These are phyloP conservation scores for Elysia chlorotica DNA, from an alignment of 1,140 invertebrate genomes.

Conservation along the genomic window DNA sequence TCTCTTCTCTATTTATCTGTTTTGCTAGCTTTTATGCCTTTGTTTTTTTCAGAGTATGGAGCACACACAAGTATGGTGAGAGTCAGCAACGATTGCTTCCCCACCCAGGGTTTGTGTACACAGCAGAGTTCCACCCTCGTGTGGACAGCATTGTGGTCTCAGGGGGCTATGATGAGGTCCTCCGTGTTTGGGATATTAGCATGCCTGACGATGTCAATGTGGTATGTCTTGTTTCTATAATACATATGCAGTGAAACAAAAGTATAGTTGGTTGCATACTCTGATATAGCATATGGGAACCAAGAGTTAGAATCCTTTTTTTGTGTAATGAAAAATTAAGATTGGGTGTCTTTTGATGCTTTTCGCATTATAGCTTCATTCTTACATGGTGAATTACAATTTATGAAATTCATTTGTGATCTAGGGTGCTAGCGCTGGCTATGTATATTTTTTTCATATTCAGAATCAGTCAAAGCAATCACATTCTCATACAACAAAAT, in stretches of 20 bases:
- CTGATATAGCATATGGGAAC: not conserved
- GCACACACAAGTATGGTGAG: conserved; percentile 62
- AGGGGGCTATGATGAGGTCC: conserved; percentile 70
- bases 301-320: not conserved
- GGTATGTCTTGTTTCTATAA: conserved; percentile 39
- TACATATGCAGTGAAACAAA: no score
- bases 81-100: conserved; percentile 65
- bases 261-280: not conserved
- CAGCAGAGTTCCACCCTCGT: conserved; percentile 66
- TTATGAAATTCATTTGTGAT: no score
- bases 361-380: no score
- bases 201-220: conserved; percentile 37
- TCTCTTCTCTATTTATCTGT: no score
- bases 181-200: conserved; percentile 68
- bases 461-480: no score
- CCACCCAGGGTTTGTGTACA: conserved; percentile 74
- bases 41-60: conserved; percentile 65
- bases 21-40: no score
- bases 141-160: conserved; percentile 64
- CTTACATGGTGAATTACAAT: no score
- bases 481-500: no score
- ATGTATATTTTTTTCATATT: no score
- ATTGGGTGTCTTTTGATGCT: no score
- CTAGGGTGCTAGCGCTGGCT: no score
- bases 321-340: no score